phyloP scores from a whole-genome alignment of 2,113 vertebrate genomes.

The Cebidichthys violaceus region DNA sequence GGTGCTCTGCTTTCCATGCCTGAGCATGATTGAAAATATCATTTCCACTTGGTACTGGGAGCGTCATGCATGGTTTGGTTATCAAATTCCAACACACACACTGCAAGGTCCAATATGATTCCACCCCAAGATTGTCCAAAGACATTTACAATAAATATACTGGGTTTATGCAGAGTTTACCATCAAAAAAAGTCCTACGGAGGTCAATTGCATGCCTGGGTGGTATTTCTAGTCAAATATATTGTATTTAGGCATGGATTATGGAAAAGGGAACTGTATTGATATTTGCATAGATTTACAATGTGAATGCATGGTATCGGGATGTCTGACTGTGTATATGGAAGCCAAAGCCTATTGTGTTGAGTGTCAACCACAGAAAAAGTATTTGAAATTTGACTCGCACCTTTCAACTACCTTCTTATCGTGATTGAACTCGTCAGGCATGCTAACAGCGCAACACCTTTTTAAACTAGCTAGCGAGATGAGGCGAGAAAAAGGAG shows the following conservation, averaged over 20 bases:
- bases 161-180: slow-evolving; percentile 48
- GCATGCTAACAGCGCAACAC: slow-evolving; percentile 5
- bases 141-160: slow-evolving; percentile 62
- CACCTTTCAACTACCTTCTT: neutral
- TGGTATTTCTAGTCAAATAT: slow-evolving; percentile 66
- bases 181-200: slow-evolving; percentile 33
- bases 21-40: slow-evolving; percentile 71
- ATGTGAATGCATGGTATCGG: neutral
- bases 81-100: slow-evolving; percentile 77
- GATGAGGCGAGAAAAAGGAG: neutral
- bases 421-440: neutral
- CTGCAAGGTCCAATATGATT: slow-evolving; percentile 62
- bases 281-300: slow-evolving; percentile 55
- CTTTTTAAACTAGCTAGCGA: neutral
- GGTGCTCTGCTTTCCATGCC: slow-evolving; percentile 61
- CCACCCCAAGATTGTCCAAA: slow-evolving; percentile 64
- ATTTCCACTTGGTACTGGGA: slow-evolving; percentile 70
- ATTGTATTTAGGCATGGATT: slow-evolving; percentile 44
- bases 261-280: slow-evolving; percentile 18
- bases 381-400: neutral
- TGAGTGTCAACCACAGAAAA: neutral
- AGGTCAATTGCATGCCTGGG: slow-evolving; percentile 69
- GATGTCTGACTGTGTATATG: neutral
- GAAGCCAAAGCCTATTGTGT: neutral
- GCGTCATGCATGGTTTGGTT: slow-evolving; percentile 67